Conservation (phyloP, 1,140 invertebrate genomes). For the Cardiocondyla obscurior region DNA sequence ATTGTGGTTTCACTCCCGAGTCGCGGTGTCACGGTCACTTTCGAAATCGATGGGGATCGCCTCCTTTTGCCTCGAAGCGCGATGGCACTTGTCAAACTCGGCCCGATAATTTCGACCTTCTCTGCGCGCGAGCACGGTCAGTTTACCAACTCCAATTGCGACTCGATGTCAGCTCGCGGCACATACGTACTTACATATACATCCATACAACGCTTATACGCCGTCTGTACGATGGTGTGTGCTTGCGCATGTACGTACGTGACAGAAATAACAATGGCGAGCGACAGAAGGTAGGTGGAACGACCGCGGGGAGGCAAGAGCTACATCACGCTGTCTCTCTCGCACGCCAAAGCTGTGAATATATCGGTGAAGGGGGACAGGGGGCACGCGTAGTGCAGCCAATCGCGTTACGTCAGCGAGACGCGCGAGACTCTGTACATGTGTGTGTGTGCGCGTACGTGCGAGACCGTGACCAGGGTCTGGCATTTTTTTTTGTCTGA, state of each 20-base stretch:
- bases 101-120: slow-evolving; percentile 15
- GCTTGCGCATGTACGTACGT: slow-evolving; percentile 54
- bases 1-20: slow-evolving; percentile 72
- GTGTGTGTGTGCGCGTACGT: background rate
- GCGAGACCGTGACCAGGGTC: background rate
- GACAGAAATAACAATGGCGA: slow-evolving; percentile 69
- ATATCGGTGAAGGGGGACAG: background rate
- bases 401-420: slow-evolving; percentile 31
- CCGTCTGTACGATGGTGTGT: no score
- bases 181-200: background rate
- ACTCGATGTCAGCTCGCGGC: slow-evolving; percentile 49
- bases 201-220: no score
- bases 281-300: slow-evolving; percentile 13
- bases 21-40: slow-evolving; percentile 60
- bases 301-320: background rate
- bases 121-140: slow-evolving; percentile 24
- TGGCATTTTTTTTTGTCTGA: background rate
- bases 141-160: slow-evolving; percentile 64
- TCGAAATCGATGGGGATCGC: background rate
- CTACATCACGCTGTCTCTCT: slow-evolving; percentile 16
- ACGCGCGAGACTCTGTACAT: no score
- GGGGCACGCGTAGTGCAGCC: slow-evolving; percentile 18
- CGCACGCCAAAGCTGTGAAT: no score
- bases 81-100: background rate
- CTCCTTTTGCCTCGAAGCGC: background rate